These are phyloP conservation scores for Gerris lacustris DNA, from an alignment of 2,888 invertebrate genomes.

Conservation along the genomic window DNA sequence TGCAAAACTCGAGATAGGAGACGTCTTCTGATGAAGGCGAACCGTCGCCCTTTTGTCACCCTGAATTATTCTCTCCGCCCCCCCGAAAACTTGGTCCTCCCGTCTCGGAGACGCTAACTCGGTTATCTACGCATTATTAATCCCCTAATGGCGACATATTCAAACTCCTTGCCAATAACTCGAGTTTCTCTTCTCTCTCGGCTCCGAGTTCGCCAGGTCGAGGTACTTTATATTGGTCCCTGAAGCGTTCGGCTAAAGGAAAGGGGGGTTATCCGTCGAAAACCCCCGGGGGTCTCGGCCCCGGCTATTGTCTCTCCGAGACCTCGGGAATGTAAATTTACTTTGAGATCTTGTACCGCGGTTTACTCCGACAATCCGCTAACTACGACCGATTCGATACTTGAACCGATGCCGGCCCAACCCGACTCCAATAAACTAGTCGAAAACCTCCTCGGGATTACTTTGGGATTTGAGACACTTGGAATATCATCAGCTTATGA, in stretches of 20 bases:
- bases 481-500: too few species aligned
- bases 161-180: slow-evolving; percentile 7
- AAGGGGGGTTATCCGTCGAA: too few species aligned
- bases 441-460: too few species aligned
- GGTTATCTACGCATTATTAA: slow-evolving; percentile 26
- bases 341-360: not conserved
- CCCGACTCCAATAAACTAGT: too few species aligned
- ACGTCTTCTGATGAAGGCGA: too few species aligned
- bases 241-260: too few species aligned
- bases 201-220: too few species aligned
- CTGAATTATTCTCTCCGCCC: not conserved
- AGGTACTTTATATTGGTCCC: too few species aligned
- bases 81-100: not conserved
- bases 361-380: not conserved
- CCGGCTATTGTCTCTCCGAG: not conserved
- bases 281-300: not conserved
- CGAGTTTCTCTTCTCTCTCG: not conserved
- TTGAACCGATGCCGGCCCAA: too few species aligned
- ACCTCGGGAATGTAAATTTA: not conserved
- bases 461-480: too few species aligned
- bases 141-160: slow-evolving; percentile 27
- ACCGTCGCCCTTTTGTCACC: slow-evolving; percentile 1
- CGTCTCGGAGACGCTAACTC: slow-evolving; percentile 18
- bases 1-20: not conserved
- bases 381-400: not conserved